Base-by-base conservation (phyloP, 2,113 vertebrate species). In the Triplophysa siluroides region DNA sequence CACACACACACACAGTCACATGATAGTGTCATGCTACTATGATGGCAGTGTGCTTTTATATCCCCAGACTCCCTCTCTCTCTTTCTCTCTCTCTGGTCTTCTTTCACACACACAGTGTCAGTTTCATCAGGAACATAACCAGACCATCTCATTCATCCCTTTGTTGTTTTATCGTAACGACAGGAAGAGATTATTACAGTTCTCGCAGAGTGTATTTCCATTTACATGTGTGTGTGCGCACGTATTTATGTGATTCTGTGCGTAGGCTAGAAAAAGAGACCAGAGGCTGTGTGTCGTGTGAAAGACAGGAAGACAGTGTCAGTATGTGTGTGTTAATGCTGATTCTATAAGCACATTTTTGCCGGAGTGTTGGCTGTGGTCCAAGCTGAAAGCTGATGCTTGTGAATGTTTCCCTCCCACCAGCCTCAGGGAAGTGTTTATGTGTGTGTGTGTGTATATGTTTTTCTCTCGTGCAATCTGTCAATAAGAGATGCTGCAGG, bases 341-440 rank as follows among this genome's bases (percentile, higher is more conserved):
- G 70, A 83, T 78, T 65, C 75, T 76, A 78, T 85, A 81, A 81
- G 78, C 81, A 85, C 69, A 83, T 83, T 81, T 85, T 60, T 81
- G 64, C 76, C 63, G 23, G 52, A 75, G 66, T 47, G 70, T 76
- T 85, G 84, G 84, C 79, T 67, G 58, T 78, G 23, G 50, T 66
- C 81, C 81, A 85, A 64, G 66, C 33, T 83, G 84, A 81, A 83
- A 85, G 81, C 70, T 83, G 81, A 85, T 83, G 75, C 81, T 45
- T 74, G 58, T 81, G 84, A 85, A 85, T 83, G 75, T 79, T 83
- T 83, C 79, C 81, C 81, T 85, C 81, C 75, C 71, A 79, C 81
- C 79, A 81, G 79, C 82, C 81, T 83, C 29, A 58, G 82, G 70
- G 81, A 81, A 66, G 75, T 78, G 81, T 80, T 80, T 78, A 78